These are phyloP conservation scores for Caenorhabditis zanzibari DNA, from an alignment of 2,888 invertebrate genomes.

Conservation along the genomic window DNA sequence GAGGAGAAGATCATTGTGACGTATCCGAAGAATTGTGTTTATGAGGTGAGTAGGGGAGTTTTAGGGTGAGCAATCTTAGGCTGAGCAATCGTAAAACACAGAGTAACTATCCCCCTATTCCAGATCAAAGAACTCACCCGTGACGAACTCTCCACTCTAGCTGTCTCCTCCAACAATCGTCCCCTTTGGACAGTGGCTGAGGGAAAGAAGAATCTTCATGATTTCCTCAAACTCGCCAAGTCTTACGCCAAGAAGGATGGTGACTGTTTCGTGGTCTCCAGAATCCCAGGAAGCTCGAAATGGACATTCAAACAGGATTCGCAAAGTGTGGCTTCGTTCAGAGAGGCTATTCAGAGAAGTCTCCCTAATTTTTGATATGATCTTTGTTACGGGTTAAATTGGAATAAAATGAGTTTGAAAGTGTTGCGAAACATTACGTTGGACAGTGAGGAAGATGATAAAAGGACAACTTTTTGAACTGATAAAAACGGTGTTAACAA, in stretches of 20 bases:
- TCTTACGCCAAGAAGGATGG: neutral
- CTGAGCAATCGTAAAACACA: too few species aligned
- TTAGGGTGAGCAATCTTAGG: too few species aligned
- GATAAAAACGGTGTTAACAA: too few species aligned
- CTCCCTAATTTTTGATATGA: conserved; percentile 1
- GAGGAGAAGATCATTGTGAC: neutral
- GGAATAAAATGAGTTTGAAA: neutral
- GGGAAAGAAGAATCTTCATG: conserved; percentile 6
- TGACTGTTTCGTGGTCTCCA: conserved; percentile 11
- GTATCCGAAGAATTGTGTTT: conserved; percentile 11
- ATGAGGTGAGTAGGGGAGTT: conserved; percentile 1
- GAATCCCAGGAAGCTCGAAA: neutral
- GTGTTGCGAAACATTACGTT: too few species aligned
- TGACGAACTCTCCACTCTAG: neutral
- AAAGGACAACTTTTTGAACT: too few species aligned
- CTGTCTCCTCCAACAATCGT: neutral
- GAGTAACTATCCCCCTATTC: neutral
- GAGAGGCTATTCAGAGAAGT: neutral
- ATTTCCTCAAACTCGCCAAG: neutral
- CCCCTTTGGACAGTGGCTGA: conserved; percentile 1
- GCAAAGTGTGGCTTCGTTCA: neutral
- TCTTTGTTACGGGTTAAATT: neutral
- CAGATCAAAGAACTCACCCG: conserved; percentile 23
- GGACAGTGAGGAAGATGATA: too few species aligned
- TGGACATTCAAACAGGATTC: conserved; percentile 13